Evolutionary conservation across 2,797 vertebrate genomes (phyloP).

Genomic region (Scolopax rusticola): DNA sequence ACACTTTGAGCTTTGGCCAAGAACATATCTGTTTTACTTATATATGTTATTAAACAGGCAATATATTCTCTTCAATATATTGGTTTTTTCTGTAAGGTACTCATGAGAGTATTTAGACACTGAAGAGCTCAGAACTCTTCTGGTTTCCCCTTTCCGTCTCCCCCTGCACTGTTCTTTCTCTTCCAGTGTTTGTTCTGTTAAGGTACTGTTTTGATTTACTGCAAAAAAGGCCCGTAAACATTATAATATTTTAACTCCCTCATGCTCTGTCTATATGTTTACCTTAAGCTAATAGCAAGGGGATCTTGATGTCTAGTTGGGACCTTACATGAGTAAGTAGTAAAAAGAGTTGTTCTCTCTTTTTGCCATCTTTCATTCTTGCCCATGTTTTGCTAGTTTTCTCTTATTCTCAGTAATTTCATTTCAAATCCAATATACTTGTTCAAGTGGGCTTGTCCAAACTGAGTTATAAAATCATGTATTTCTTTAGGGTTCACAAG

Average conservation of each 20-base stretch:
- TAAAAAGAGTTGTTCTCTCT: not conserved
- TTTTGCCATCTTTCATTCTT: not conserved
- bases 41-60: not conserved
- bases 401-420: not conserved
- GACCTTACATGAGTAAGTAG: not conserved
- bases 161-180: not conserved
- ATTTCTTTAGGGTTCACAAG: not conserved
- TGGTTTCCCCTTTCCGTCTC: not conserved
- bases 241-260: too few species aligned
- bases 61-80: not conserved
- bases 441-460: not conserved
- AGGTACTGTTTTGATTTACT: not conserved
- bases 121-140: not conserved
- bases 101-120: not conserved
- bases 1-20: not conserved
- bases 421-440: not conserved
- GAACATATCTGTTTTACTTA: not conserved
- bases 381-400: not conserved
- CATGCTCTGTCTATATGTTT: not conserved
- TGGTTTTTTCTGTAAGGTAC: not conserved
- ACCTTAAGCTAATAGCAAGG: not conserved
- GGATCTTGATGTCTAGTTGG: not conserved
- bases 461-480: not conserved
- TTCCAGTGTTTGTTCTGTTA: not conserved
- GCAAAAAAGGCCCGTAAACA: not conserved